Evolutionary conservation across 1,140 invertebrate species (phyloP).

Genomic region (Hirudo medicinalis): DNA sequence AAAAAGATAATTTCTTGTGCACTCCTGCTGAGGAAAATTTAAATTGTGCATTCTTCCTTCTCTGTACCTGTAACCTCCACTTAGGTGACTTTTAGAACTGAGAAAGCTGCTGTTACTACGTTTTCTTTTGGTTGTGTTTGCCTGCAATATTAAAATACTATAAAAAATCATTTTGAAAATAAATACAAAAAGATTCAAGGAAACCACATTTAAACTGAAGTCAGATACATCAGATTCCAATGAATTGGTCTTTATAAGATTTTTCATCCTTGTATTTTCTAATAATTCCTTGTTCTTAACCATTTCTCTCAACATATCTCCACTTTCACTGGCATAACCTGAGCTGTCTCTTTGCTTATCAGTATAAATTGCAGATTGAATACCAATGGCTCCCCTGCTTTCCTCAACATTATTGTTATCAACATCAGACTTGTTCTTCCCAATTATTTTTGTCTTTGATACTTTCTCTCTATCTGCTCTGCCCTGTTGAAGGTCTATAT

Average conservation of each 20-base stretch:
- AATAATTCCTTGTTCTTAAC: conserved; percentile 39
- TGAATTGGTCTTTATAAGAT: conserved; percentile 17
- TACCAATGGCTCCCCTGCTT: conserved; percentile 23
- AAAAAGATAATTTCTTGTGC: conserved; percentile 66
- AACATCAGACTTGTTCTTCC: conserved; percentile 11
- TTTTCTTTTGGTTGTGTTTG: conserved; percentile 13
- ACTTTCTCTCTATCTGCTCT: not conserved
- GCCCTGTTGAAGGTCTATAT: conserved; percentile 32
- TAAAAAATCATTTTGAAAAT: not conserved
- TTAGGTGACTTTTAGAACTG: conserved; percentile 80
- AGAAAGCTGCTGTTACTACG: conserved; percentile 39
- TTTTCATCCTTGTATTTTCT: conserved; percentile 24
- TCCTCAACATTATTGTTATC: conserved; percentile 17
- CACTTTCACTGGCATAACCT: conserved; percentile 57
- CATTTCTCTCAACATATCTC: conserved; percentile 37
- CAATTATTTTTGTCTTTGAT: conserved; percentile 9
- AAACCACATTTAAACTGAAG: conserved; percentile 15
- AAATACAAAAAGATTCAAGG: not conserved
- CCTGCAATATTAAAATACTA: not conserved
- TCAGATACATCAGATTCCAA: conserved; percentile 23
- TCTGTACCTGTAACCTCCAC: conserved; percentile 72
- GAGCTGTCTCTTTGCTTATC: conserved; percentile 41
- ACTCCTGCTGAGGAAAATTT: conserved; percentile 44
- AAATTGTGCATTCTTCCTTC: conserved; percentile 73
- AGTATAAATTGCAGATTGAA: conserved; percentile 25